phyloP scores from a whole-genome alignment of 2,888 invertebrate genomes.

The Drosophila siamana region DNA sequence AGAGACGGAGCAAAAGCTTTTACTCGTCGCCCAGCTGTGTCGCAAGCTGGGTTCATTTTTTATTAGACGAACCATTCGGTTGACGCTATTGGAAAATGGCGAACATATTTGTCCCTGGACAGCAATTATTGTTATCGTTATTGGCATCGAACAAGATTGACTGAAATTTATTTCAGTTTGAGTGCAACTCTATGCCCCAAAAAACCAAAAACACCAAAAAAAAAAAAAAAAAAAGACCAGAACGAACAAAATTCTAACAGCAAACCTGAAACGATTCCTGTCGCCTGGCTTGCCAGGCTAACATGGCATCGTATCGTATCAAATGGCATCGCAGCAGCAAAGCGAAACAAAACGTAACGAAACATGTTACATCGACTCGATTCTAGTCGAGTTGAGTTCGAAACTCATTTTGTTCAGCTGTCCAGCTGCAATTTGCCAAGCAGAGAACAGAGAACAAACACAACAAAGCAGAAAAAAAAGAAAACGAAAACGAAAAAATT shows the following conservation, averaged over 20 bases:
- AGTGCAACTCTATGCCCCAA: constrained; percentile 48
- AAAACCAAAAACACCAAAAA: too few species aligned
- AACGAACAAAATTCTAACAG: neutral
- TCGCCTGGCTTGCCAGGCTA: neutral
- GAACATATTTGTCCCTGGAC: constrained; percentile 82
- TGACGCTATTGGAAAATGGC: constrained; percentile 82
- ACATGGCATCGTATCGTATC: constrained; percentile 6
- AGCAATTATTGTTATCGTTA: constrained; percentile 82
- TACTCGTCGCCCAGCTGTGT: constrained; percentile 69
- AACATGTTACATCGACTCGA: constrained; percentile 35
- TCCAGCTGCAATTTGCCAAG: constrained; percentile 56
- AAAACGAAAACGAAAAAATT: neutral
- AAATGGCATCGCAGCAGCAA: constrained; percentile 9
- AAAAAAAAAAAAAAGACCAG: too few species aligned
- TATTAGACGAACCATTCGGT: constrained; percentile 79
- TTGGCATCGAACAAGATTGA: constrained; percentile 79
- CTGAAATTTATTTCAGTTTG: constrained; percentile 78
- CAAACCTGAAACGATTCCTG: constrained; percentile 23
- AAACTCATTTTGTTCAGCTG: constrained; percentile 67
- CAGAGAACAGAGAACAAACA: neutral
- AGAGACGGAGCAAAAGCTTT: constrained; percentile 56
- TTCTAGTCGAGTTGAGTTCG: constrained; percentile 16
- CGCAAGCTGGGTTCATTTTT: constrained; percentile 75
- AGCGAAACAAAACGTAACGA: constrained; percentile 29
- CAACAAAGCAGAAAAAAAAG: neutral